Evolutionary conservation across 2,888 invertebrate genomes (phyloP).

Genomic region (Heliconius ismenius): DNA sequence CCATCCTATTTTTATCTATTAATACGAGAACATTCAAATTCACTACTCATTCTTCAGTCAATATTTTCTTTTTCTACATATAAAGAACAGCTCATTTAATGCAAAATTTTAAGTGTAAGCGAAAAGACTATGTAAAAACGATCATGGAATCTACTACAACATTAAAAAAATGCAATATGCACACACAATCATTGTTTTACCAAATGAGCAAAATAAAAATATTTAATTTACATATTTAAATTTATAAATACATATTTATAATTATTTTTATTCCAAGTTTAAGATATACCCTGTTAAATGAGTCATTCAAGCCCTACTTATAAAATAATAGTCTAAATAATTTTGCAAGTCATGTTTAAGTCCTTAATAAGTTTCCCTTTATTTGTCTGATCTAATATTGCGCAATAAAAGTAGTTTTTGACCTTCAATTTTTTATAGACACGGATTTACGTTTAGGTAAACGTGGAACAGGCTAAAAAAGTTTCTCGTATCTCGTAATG

Average conservation of each 20-base stretch:
- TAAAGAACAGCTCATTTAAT: neutral
- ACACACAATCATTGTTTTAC: neutral
- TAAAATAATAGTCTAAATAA: neutral
- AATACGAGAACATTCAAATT: neutral
- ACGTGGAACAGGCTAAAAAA: neutral
- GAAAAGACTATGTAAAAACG: neutral
- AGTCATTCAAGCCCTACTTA: neutral
- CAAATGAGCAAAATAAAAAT: neutral
- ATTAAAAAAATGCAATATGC: neutral
- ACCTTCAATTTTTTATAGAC: slow-evolving; percentile 4
- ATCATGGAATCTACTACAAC: neutral
- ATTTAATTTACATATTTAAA: neutral
- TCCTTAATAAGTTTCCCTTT: neutral
- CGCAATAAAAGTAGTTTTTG: slow-evolving; percentile 7
- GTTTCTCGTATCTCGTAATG: neutral
- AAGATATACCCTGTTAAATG: neutral
- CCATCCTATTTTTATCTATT: neutral
- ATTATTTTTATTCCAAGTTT: neutral
- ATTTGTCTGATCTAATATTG: slow-evolving; percentile 19
- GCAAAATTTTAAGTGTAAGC: neutral
- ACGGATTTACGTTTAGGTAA: neutral
- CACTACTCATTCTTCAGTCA: neutral
- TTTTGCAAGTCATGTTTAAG: slow-evolving; percentile 15
- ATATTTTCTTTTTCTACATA: neutral
- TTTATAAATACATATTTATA: neutral